Evolutionary conservation across 2,113 vertebrate species (phyloP).

Genomic region (Centropus bengalensis): DNA sequence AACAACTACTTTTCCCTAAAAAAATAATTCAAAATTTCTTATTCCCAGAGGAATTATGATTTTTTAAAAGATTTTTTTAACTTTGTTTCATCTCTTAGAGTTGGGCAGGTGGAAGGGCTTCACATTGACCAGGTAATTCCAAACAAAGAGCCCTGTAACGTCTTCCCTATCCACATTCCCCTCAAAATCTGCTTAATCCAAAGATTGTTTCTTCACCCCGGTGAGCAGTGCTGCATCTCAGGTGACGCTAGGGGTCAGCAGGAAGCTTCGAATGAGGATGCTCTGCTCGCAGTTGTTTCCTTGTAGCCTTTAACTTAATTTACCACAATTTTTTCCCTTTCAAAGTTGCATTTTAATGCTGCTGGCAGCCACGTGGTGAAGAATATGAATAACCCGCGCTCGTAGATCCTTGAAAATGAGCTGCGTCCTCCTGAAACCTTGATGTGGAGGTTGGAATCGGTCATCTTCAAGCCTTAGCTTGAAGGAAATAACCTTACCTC

Average conservation of each 20-base stretch:
- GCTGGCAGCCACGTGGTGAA: background rate
- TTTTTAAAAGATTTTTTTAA: background rate
- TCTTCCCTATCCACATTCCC: background rate
- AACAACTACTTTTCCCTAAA: background rate
- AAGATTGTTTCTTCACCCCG: background rate
- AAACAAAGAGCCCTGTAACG: background rate
- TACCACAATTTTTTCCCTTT: background rate
- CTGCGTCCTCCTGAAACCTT: background rate
- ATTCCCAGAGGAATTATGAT: background rate
- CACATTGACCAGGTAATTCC: background rate
- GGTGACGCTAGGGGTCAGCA: slow-evolving; percentile 51
- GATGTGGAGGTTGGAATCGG: background rate
- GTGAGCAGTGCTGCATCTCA: background rate
- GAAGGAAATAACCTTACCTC: background rate
- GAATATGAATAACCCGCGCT: background rate
- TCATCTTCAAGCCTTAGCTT: background rate
- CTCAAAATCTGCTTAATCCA: background rate
- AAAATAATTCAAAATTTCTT: background rate
- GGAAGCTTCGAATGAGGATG: background rate
- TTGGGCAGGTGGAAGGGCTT: background rate
- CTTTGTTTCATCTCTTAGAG: background rate
- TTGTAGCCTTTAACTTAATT: background rate
- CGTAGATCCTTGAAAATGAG: background rate
- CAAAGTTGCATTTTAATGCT: background rate
- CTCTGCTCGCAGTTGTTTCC: background rate